These are phyloP conservation scores for Pyrochroa serraticornis DNA, from an alignment of 2,888 invertebrate species.

Conservation along the genomic window DNA sequence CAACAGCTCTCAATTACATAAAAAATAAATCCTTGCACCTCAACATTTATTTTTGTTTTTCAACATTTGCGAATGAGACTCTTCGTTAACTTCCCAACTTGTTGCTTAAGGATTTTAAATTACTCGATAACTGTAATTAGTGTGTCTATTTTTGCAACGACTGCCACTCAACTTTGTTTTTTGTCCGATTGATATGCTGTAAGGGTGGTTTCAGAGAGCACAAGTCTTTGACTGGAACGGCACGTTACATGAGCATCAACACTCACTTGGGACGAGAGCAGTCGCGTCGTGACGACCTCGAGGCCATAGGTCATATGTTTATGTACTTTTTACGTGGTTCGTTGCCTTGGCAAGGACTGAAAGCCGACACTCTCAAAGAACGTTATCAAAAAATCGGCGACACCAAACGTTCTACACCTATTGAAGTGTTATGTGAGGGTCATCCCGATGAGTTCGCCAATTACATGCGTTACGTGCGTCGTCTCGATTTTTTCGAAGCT, in stretches of 20 bases:
- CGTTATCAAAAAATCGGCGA: constrained; percentile 99
- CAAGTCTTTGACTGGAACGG: constrained; percentile 99
- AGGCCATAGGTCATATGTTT: constrained; percentile 99
- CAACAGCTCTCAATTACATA: no score
- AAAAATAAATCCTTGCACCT: no score
- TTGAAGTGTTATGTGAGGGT: constrained; percentile 88
- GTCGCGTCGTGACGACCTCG: constrained; percentile 98
- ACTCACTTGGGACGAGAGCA: constrained; percentile 99
- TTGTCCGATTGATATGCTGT: no score
- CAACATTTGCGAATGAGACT: no score
- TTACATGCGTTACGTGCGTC: constrained; percentile 93
- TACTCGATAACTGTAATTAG: no score
- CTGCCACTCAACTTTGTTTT: no score
- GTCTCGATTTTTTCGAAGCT: constrained; percentile 98
- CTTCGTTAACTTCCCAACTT: no score
- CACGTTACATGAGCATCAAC: constrained; percentile 99
- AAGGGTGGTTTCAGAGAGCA: constrained; percentile 78
- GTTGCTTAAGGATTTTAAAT: no score
- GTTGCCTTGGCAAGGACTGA: constrained; percentile 99
- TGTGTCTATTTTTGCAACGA: no score
- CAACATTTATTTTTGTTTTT: no score
- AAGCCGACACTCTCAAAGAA: constrained; percentile 99
- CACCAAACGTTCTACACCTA: constrained; percentile 97
- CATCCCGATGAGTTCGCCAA: constrained; percentile 96
- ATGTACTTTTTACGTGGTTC: constrained; percentile 99